Evolutionary conservation across 2,797 vertebrate species (phyloP), one percentile per base, ranked within the genome.

Genomic region (Poeciliopsis paucimaculata): DNA sequence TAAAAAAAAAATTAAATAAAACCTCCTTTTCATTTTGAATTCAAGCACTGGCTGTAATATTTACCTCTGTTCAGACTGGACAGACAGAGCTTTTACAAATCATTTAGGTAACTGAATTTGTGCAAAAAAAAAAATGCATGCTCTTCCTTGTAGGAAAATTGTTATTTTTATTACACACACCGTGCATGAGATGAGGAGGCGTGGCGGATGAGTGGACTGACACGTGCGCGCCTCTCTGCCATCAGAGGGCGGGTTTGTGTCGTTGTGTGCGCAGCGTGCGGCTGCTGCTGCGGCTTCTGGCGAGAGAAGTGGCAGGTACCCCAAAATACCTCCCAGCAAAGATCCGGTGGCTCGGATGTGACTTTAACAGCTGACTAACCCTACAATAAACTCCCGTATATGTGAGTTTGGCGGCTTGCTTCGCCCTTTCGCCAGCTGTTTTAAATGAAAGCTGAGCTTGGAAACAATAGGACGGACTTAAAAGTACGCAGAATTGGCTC

Each of bases 231-330:
- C 87, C 41, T 86, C 86, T 87, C 82, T 73, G 86, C 91, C 91
- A 84, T 94, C 90, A 91, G 92, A 89, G 91, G 94, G 91, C 91
- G 92, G 90, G 91, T 89, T 86, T 89, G 89, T 78, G 75, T 85
- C 88, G 85, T 73, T 80, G 84, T 77, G 88, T 64, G 89, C 78
- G 89, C 87, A 83, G 89, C 86, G 87, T 84, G 91, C 77, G 82
- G 91, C 83, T 76, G 86, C 82, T 80, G 75, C 76, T 79, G 85
- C 73, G 77, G 82, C 34, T 83, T 84, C 26, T 78, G 73, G 31
- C 78, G 85, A 86, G 85, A 87, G 77, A 77, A 82, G 86, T 79
- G 80, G 87, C 85, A 85, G 87, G 80, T 87, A 62, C 8, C 87
- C 55, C 82, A 81, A 72, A 79, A 68, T 41, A 26, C 81, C 81